Conservation (phyloP, 2,888 invertebrate species). For the Prosopocoilus inquinatus region DNA sequence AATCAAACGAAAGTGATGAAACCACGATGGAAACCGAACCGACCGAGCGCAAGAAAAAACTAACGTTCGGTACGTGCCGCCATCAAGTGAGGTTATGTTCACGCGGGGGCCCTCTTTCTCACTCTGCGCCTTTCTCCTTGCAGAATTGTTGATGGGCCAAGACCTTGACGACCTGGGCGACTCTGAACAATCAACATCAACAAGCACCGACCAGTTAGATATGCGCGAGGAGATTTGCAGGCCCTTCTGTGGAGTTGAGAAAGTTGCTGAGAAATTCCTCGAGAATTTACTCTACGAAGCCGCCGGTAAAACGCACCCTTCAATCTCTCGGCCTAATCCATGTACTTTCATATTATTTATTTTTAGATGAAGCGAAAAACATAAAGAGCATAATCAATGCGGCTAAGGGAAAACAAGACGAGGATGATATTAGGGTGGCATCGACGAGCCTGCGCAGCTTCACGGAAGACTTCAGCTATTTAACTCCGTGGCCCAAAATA, state of each 20-base stretch:
- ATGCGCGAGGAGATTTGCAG: no score
- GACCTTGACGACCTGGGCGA: no score
- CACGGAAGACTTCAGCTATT: constrained; percentile 6
- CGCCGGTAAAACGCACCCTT: not conserved
- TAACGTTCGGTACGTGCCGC: no score
- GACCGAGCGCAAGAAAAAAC: no score
- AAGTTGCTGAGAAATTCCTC: not conserved
- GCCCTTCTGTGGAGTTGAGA: not conserved
- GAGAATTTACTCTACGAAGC: not conserved
- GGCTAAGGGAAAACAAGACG: not conserved
- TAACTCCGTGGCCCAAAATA: constrained; percentile 29
- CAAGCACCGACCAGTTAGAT: no score
- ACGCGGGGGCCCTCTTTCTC: no score
- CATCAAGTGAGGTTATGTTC: no score
- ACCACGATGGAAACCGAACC: no score
- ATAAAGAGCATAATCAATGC: not conserved
- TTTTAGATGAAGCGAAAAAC: not conserved
- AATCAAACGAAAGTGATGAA: no score
- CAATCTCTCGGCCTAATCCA: not conserved
- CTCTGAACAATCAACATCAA: no score
- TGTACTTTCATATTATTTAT: not conserved
- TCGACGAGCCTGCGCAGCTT: constrained; percentile 5
- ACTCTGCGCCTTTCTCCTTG: no score
- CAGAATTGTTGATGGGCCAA: no score
- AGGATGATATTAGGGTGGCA: not conserved